Percentiles rank a stretch among this genome's conserved stretches.
These are phyloP conservation scores for Beris chalybata DNA, from an alignment of 2,888 invertebrate species.

Conservation along the genomic window DNA sequence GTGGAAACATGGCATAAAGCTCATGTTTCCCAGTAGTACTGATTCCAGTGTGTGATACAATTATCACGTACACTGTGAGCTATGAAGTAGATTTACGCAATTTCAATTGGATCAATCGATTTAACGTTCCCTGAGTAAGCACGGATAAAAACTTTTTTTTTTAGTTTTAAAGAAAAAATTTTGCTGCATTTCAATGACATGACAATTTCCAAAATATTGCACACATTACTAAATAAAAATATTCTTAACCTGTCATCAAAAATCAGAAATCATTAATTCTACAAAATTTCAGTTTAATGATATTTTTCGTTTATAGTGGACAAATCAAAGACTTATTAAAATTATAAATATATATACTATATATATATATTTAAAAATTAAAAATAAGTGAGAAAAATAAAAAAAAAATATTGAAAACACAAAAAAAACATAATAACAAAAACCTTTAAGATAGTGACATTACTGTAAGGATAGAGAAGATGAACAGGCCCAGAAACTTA, in stretches of 20 bases:
- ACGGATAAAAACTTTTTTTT: too few species aligned
- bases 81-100: too few species aligned
- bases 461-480: background rate
- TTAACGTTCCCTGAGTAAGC: too few species aligned
- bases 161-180: too few species aligned
- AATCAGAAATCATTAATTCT: constrained; percentile 10
- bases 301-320: constrained; percentile 38
- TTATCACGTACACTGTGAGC: too few species aligned
- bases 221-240: constrained; percentile 8
- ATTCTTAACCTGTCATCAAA: constrained; percentile 17
- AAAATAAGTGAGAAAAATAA: constrained; percentile 6
- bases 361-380: background rate
- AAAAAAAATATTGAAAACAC: constrained; percentile 13
- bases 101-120: too few species aligned
- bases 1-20: too few species aligned
- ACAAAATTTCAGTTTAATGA: constrained; percentile 16
- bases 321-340: constrained; percentile 40
- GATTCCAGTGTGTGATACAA: too few species aligned
- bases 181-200: too few species aligned
- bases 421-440: constrained; percentile 11
- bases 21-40: too few species aligned
- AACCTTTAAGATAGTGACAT: too few species aligned
- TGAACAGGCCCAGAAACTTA: background rate
- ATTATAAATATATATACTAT: constrained; percentile 17
- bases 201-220: too few species aligned